Percentiles rank a stretch among this genome's conserved stretches.
Conservation (phyloP, 2,113 vertebrate genomes). For the Laterallus jamaicensis region DNA sequence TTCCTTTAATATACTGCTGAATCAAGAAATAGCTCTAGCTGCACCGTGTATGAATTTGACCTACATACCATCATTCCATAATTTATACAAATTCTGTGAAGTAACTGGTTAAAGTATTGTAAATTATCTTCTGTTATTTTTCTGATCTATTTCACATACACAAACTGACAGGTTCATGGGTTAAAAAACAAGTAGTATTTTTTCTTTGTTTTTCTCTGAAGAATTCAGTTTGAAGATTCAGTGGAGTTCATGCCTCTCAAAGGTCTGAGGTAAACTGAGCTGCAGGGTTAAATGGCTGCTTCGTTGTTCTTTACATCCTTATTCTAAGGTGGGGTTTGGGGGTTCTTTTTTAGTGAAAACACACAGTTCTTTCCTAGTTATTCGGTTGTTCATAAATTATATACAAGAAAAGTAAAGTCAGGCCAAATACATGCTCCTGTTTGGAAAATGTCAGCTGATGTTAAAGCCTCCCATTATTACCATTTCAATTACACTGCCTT, state of each 20-base stretch:
- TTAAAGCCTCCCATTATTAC: conserved; percentile 20
- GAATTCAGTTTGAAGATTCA: not conserved
- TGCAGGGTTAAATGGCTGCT: not conserved
- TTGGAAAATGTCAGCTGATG: conserved; percentile 1
- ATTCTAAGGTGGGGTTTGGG: not conserved
- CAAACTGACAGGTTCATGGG: not conserved
- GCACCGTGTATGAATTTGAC: not conserved
- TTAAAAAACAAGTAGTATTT: not conserved
- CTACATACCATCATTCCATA: not conserved
- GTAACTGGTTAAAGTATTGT: not conserved
- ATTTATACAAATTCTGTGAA: not conserved
- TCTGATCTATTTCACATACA: not conserved
- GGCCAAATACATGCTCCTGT: not conserved
- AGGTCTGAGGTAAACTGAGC: not conserved
- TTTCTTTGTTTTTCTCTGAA: not conserved
- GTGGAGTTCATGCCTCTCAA: not conserved
- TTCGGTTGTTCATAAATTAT: conserved; percentile 8
- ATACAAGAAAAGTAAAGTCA: conserved; percentile 6
- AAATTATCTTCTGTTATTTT: not conserved
- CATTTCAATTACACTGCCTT: conserved; percentile 11
- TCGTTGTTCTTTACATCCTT: not conserved
- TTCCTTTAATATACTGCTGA: conserved; percentile 58
- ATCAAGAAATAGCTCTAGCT: not conserved
- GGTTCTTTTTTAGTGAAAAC: not conserved
- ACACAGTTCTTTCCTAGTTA: not conserved